Conservation (phyloP, 30 jellyfish, hydroid and myxozoan species). For the Hydra vulgaris region DNA sequence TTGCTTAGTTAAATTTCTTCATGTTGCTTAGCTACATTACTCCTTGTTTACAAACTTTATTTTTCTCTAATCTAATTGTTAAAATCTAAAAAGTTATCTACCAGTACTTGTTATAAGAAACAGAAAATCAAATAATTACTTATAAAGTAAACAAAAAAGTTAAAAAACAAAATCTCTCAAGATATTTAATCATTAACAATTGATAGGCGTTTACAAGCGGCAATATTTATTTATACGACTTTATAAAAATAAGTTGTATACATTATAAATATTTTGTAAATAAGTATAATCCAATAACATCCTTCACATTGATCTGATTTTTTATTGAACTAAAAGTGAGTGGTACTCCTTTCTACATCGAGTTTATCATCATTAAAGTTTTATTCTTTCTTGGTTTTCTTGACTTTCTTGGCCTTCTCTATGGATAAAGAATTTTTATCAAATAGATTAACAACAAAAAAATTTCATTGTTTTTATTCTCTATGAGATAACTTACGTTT, state of each 20-base stretch:
- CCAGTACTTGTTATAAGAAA: too few species aligned
- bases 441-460: background rate
- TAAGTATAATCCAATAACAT: background rate
- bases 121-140: too few species aligned
- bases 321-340: background rate
- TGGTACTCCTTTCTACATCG: background rate
- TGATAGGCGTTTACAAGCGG: background rate
- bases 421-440: background rate
- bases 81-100: too few species aligned
- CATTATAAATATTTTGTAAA: too few species aligned
- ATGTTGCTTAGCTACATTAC: too few species aligned
- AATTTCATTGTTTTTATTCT: background rate
- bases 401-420: background rate
- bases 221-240: background rate
- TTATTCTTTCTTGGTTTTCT: background rate
- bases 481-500: constrained; percentile 33
- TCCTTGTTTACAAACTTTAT: too few species aligned
- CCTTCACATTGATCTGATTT: background rate
- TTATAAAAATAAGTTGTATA: background rate
- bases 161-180: too few species aligned
- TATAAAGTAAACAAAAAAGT: too few species aligned
- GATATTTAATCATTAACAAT: too few species aligned
- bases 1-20: too few species aligned
- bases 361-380: background rate
- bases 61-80: too few species aligned